These are phyloP conservation scores for Anguilla marmorata DNA, from an alignment of 2,797 vertebrate genomes.

Conservation along the genomic window DNA sequence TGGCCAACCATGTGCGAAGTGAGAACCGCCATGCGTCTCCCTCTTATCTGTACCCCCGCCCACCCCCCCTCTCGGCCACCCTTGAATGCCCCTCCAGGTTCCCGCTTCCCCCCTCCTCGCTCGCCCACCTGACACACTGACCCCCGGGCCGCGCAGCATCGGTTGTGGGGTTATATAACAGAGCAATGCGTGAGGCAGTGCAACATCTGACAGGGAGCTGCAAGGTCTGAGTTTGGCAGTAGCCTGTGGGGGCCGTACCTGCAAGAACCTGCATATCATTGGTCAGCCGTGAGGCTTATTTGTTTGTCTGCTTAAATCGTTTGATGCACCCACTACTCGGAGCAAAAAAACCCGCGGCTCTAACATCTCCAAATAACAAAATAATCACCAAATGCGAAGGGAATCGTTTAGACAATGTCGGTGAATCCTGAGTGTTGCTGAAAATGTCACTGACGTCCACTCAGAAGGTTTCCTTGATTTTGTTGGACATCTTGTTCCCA, in stretches of 20 bases:
- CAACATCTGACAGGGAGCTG: conserved; percentile 56
- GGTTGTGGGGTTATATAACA: conserved; percentile 56
- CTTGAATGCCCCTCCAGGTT: neutral
- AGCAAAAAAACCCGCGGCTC: neutral
- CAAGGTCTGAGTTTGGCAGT: conserved; percentile 34
- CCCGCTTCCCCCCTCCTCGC: neutral
- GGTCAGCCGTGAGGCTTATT: neutral
- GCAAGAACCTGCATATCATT: neutral
- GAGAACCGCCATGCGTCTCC: conserved; percentile 33
- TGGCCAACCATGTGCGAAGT: conserved; percentile 62
- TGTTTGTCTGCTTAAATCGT: neutral
- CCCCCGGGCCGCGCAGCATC: conserved; percentile 47
- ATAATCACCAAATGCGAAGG: neutral
- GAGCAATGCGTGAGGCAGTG: conserved; percentile 48
- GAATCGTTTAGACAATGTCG: neutral
- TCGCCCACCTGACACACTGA: conserved; percentile 59
- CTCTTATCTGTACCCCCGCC: conserved; percentile 35
- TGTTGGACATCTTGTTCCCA: neutral
- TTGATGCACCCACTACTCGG: neutral
- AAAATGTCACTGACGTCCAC: neutral
- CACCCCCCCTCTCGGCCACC: conserved; percentile 41
- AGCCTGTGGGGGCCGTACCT: neutral
- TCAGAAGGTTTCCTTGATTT: neutral
- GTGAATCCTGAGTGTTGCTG: neutral
- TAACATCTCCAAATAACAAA: neutral